Percentiles rank a stretch among this genome's conserved stretches.
phyloP scores from a whole-genome alignment of 2,888 invertebrate genomes.

The Rhamphomyia laevipes region DNA sequence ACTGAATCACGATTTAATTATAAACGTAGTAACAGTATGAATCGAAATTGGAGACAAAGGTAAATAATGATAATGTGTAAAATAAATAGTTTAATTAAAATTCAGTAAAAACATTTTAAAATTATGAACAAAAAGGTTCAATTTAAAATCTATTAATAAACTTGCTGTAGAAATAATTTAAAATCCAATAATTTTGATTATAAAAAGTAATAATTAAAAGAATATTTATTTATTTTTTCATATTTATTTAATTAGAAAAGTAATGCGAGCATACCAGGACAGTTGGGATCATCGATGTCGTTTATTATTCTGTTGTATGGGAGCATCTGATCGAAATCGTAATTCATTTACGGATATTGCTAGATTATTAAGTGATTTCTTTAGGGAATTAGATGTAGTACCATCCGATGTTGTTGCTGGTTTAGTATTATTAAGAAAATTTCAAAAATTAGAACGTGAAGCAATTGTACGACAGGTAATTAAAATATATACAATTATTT shows the following conservation, averaged over 20 bases:
- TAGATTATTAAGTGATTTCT: slow-evolving; percentile 70
- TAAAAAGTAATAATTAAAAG: no score
- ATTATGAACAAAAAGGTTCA: neutral
- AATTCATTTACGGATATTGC: slow-evolving; percentile 81
- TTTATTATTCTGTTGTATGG: slow-evolving; percentile 71
- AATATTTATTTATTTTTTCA: no score
- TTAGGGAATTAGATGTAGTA: slow-evolving; percentile 76
- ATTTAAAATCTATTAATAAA: neutral
- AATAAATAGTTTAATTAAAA: no score
- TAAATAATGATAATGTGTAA: slow-evolving; percentile 26
- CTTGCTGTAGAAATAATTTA: neutral
- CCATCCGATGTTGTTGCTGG: slow-evolving; percentile 81
- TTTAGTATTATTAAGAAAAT: slow-evolving; percentile 62
- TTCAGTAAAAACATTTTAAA: neutral
- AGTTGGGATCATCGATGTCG: slow-evolving; percentile 79
- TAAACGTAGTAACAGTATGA: slow-evolving; percentile 61
- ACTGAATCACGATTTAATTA: slow-evolving; percentile 64
- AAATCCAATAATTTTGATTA: no score
- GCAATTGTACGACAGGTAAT: slow-evolving; percentile 56
- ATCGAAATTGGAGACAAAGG: slow-evolving; percentile 77
- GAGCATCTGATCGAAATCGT: slow-evolving; percentile 60
- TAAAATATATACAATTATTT: neutral
- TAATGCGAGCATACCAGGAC: slow-evolving; percentile 73
- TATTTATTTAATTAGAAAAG: slow-evolving; percentile 55
- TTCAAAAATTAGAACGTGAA: slow-evolving; percentile 67